phyloP scores from a whole-genome alignment of 2,113 vertebrate genomes.

The Mesembrinibis cayennensis region DNA sequence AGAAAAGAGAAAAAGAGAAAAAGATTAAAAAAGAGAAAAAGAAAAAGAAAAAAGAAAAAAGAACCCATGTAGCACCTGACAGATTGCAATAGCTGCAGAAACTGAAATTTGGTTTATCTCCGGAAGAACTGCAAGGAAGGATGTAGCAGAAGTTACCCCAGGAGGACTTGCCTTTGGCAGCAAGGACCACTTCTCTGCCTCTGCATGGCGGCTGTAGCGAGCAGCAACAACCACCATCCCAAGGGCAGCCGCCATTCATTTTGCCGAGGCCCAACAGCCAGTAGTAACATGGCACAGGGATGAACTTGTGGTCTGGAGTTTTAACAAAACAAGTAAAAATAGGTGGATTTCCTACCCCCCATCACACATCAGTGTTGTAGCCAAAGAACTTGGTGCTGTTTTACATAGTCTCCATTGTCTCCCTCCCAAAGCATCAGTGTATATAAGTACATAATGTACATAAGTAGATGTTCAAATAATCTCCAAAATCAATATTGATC shows the following conservation, averaged over 20 bases:
- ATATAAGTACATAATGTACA: background rate
- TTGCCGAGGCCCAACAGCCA: background rate
- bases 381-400: background rate
- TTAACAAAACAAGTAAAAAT: background rate
- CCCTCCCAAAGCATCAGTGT: rapidly evolving
- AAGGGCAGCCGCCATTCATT: background rate
- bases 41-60: background rate
- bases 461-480: background rate
- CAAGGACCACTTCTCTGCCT: background rate
- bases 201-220: rapidly evolving
- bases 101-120: background rate
- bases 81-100: background rate
- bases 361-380: background rate
- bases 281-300: background rate
- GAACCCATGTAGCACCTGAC: background rate
- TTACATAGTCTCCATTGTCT: background rate
- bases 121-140: background rate
- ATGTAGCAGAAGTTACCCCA: background rate
- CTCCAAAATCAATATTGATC: background rate
- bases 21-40: background rate
- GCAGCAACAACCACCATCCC: background rate
- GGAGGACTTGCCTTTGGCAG: background rate
- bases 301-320: background rate
- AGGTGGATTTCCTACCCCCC: background rate
- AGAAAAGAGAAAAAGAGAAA: background rate